Evolutionary conservation across 2,888 invertebrate species (phyloP).

Genomic region (Trachelus troglodyta): DNA sequence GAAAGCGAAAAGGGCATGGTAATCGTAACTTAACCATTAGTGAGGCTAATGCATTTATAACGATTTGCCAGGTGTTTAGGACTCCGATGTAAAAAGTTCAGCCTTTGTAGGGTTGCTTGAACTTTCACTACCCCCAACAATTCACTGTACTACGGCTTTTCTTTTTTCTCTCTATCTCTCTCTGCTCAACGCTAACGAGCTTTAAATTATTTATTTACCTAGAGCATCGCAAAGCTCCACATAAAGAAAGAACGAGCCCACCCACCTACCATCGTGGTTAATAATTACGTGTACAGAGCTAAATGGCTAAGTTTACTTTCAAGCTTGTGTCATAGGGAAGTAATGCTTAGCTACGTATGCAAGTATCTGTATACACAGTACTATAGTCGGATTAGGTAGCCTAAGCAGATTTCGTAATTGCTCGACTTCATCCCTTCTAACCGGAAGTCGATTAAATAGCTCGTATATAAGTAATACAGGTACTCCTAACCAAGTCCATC

Average conservation of each 20-base stretch:
- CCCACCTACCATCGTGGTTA: background rate
- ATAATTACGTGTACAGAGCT: background rate
- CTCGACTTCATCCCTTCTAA: background rate
- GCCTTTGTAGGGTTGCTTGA: constrained; percentile 7
- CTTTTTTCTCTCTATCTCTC: background rate
- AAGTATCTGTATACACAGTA: background rate
- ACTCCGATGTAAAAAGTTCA: background rate
- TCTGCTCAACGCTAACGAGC: constrained; percentile 9
- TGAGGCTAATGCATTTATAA: constrained; percentile 6
- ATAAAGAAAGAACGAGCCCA: background rate
- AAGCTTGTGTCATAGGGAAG: background rate
- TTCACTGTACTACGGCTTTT: background rate
- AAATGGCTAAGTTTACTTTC: background rate
- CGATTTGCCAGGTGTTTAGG: constrained; percentile 8
- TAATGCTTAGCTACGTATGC: background rate
- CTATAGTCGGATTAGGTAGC: background rate
- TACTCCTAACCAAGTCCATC: background rate
- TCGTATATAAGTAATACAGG: background rate
- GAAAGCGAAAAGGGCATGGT: background rate
- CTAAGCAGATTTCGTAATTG: background rate
- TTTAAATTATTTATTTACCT: constrained; percentile 11
- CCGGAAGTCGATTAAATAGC: too few species aligned
- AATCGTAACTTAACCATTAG: background rate
- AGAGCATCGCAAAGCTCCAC: background rate
- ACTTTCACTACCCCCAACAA: background rate